A percentile compares a stretch with the other conserved stretches of the same genome.
Evolutionary conservation across 2,797 vertebrate genomes (phyloP).

Genomic region (Alfaro cultratus): DNA sequence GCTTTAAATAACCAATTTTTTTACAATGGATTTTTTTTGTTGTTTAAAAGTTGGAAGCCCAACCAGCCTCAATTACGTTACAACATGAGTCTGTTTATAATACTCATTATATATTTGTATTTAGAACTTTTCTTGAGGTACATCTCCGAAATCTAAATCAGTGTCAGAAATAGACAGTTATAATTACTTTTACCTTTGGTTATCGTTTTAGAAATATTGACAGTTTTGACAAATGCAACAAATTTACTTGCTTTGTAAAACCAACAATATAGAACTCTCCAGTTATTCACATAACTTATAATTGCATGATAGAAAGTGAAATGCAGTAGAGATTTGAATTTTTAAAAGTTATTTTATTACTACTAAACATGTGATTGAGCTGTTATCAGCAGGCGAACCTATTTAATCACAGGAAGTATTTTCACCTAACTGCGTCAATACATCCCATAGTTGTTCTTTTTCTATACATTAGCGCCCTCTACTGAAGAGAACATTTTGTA

Average conservation of each 20-base stretch:
- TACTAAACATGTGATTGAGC: neutral
- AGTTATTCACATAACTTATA: neutral
- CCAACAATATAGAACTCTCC: neutral
- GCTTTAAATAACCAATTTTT: neutral
- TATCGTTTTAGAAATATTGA: neutral
- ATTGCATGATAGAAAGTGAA: neutral
- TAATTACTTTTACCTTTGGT: neutral
- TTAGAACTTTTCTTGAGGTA: neutral
- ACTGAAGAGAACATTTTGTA: neutral
- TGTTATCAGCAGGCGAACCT: neutral
- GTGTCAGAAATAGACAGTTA: neutral
- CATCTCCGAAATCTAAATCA: neutral
- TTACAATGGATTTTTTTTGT: neutral
- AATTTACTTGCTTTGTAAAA: neutral
- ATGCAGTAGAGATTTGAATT: neutral
- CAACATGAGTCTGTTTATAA: neutral
- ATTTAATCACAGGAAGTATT: neutral
- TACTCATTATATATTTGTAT: neutral
- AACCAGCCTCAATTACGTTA: neutral
- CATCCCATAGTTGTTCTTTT: neutral
- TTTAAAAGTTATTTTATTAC: neutral
- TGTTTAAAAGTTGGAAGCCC: neutral
- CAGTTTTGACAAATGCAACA: neutral
- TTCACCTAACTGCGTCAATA: neutral
- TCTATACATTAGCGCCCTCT: constrained; percentile 5